These are phyloP conservation scores for Rafetus swinhoei DNA, from an alignment of 2,113 vertebrate genomes.

Conservation along the genomic window DNA sequence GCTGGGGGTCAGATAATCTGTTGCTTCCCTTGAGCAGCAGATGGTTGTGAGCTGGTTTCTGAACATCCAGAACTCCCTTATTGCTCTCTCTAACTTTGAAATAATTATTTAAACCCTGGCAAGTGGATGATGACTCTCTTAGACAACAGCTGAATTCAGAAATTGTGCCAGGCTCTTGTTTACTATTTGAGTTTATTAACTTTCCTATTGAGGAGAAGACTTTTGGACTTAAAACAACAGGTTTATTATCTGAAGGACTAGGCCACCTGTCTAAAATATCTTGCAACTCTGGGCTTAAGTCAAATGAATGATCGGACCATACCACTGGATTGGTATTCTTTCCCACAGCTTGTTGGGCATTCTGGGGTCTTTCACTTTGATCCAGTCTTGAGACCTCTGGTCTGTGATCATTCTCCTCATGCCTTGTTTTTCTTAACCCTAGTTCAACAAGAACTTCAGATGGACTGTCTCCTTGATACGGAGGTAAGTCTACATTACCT, in stretches of 20 bases:
- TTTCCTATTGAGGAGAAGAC: slow-evolving; percentile 27
- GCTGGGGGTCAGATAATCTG: slow-evolving; percentile 38
- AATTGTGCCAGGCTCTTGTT: slow-evolving; percentile 36
- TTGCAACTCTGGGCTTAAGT: slow-evolving; percentile 89
- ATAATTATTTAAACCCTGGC: slow-evolving; percentile 40
- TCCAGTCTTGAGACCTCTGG: slow-evolving; percentile 8
- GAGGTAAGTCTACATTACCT: slow-evolving; percentile 28
- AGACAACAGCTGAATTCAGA: slow-evolving; percentile 22
- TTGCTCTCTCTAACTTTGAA: neutral
- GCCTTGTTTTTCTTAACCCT: slow-evolving; percentile 17
- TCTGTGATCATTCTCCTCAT: neutral
- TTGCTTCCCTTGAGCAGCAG: slow-evolving; percentile 18
- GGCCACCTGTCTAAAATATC: slow-evolving; percentile 89
- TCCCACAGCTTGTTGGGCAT: slow-evolving; percentile 16
- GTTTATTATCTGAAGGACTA: slow-evolving; percentile 77
- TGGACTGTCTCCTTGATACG: slow-evolving; percentile 18
- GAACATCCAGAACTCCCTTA: rapidly evolving
- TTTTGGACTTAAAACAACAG: neutral
- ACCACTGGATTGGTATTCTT: slow-evolving; percentile 13
- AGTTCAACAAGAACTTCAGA: neutral
- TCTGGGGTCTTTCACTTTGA: slow-evolving; percentile 43
- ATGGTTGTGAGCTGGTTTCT: neutral
- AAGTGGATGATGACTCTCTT: slow-evolving; percentile 30
- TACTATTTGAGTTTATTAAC: slow-evolving; percentile 25
- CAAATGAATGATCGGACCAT: slow-evolving; percentile 67